Conservation (phyloP, 2,888 invertebrate genomes). For the Idaea biselata region DNA sequence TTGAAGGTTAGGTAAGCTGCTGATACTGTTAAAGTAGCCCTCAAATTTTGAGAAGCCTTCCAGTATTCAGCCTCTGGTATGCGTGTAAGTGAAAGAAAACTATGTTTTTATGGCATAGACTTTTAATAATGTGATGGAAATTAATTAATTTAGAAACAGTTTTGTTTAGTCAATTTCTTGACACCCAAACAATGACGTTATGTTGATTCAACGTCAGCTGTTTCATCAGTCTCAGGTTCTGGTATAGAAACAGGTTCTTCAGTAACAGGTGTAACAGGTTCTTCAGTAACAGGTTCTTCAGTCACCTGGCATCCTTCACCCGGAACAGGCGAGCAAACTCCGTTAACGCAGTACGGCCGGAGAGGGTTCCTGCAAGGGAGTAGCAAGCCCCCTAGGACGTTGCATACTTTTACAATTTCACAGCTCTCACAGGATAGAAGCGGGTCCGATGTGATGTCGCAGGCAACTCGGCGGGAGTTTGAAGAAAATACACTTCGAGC, state of each 20-base stretch:
- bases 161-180: too few relatives aligned
- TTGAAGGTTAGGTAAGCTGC: too few relatives aligned
- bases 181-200: too few relatives aligned
- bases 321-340: conserved; percentile 1
- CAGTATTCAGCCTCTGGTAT: too few relatives aligned
- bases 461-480: neutral
- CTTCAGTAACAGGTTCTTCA: neutral
- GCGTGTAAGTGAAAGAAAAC: too few relatives aligned
- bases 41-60: too few relatives aligned
- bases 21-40: too few relatives aligned
- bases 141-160: too few relatives aligned
- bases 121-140: too few relatives aligned
- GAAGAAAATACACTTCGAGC: conserved; percentile 21
- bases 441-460: neutral
- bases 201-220: neutral
- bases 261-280: neutral
- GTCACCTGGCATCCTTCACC: neutral
- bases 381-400: neutral
- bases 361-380: neutral
- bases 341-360: neutral
- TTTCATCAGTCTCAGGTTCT: neutral
- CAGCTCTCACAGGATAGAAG: conserved; percentile 3
- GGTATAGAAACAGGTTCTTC: neutral
- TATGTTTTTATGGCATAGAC: too few relatives aligned
- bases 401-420: neutral